phyloP scores from a whole-genome alignment of 2,113 vertebrate genomes.

The Spilogale gracilis region DNA sequence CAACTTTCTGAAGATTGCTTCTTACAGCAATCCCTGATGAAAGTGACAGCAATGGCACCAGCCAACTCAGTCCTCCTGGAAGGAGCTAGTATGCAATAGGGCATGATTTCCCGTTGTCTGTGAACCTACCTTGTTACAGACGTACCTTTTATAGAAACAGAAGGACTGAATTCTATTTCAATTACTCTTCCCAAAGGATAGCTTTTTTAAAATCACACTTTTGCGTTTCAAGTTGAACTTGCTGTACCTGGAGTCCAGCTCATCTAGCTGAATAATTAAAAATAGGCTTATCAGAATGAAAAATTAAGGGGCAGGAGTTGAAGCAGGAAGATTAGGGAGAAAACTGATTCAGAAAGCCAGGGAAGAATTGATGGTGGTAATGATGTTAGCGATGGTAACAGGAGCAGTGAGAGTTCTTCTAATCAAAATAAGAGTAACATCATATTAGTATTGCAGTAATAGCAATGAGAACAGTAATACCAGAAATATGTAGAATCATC shows the following conservation, averaged over 20 bases:
- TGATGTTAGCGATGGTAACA: accelerated
- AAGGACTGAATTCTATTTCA: background rate
- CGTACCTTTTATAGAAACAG: background rate
- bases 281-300: background rate
- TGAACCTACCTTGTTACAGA: background rate
- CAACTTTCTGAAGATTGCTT: background rate
- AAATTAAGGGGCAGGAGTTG: background rate
- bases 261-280: constrained; percentile 20
- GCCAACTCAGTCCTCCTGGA: background rate
- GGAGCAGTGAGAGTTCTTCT: too few relatives aligned
- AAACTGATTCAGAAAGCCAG: background rate
- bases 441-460: background rate
- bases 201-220: background rate
- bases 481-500: background rate
- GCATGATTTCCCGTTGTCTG: background rate
- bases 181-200: background rate
- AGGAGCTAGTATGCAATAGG: background rate
- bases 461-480: background rate
- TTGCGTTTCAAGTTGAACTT: background rate
- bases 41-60: background rate
- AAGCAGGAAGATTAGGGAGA: background rate
- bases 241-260: background rate
- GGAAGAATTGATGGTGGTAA: background rate
- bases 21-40: background rate
- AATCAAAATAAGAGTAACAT: background rate